phyloP scores from a whole-genome alignment of 2,888 invertebrate genomes.

The Lypha dubia region DNA sequence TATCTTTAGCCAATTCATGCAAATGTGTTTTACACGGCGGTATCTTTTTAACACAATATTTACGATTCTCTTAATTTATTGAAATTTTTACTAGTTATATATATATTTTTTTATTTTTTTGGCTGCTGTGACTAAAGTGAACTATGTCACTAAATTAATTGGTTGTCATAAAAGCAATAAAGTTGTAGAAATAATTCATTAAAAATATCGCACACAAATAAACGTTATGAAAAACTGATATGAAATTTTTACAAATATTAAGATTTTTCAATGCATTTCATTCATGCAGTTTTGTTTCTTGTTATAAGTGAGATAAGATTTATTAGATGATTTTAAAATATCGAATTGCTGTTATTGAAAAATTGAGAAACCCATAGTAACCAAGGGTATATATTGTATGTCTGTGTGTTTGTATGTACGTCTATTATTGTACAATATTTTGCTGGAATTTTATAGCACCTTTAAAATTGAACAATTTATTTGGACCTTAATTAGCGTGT shows the following conservation, averaged over 20 bases:
- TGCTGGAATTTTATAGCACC: no score
- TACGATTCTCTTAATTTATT: neutral
- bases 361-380: no score
- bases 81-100: no score
- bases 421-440: no score
- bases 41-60: neutral
- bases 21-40: neutral
- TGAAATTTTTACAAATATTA: neutral
- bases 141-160: neutral
- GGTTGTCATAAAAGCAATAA: no score
- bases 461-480: no score
- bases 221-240: neutral
- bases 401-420: no score
- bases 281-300: neutral
- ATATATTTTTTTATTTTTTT: no score
- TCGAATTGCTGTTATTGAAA: neutral
- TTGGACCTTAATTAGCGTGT: no score
- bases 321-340: neutral
- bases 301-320: neutral
- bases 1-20: neutral
- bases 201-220: neutral
- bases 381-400: no score
- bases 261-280: neutral
- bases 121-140: neutral
- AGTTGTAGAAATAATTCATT: no score